Evolutionary conservation across 2,888 invertebrate species (phyloP), one percentile per base, ranked within the genome.

Genomic region (Nephrocerus scutellatus): DNA sequence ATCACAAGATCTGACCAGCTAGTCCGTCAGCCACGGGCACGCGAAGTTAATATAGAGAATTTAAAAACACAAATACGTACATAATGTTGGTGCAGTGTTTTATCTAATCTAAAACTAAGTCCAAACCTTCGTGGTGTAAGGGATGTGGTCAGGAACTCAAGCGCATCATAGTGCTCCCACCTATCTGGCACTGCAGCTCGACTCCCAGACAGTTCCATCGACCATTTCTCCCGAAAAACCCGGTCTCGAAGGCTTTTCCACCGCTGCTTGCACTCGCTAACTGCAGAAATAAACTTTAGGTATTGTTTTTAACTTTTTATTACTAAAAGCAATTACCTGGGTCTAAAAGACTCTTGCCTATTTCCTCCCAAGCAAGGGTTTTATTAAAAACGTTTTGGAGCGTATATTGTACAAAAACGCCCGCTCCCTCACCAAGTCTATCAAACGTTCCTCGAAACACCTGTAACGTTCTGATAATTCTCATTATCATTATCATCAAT

Each of bases 191-290:
- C 23, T 23, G 16, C 21, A 23, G 24, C 24, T 32, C 32, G 23
- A 32, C 32, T 32, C 24, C 24, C 32, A 24, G 23, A 32, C 3
- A 18, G 32, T 32, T 32, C 24, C 22, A 32, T 22, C 22, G 19
- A 32, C 20, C 23, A n/a, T 21, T 32, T 32, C 23, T 32, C 32
- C 22, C 32, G 15, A 24, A 32, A 22, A 7, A 32, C 23, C 15
- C 32, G 22, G 22, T 32, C 32, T 15, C 32, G 13, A 15, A 32
- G 32, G 8, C 21, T 31, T 22, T 31, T 31, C 28, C 15, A 28
- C 4, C 15, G 28, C 16, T 28, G 28, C 15, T 28, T 28, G 15
- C 28, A 28, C 14, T 28, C 28, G 5, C 10, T 18, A 28, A 28
- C 28, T 28, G 18, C 15, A 28, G n/a, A n/a, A n/a, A n/a, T n/a